A percentile compares a stretch with the other conserved stretches of the same genome.
Evolutionary conservation across 2,113 vertebrate species (phyloP).

Genomic region (Oncorhynchus masou): DNA sequence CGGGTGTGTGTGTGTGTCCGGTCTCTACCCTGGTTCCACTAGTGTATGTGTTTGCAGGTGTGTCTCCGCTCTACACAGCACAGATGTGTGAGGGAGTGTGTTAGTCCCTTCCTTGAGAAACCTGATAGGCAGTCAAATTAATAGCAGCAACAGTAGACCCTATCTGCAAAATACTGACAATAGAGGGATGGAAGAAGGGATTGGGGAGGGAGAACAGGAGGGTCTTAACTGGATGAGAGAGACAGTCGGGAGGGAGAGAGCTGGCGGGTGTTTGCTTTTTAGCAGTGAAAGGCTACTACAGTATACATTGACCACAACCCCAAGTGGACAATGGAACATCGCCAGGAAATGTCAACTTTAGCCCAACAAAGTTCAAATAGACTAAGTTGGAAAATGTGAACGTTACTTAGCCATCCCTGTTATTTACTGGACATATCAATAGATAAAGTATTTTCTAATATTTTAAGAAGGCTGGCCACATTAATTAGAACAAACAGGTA

Average conservation of each 20-base stretch:
- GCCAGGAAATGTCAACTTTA: too few species aligned
- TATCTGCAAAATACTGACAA: conserved; percentile 15
- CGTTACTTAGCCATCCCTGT: too few species aligned
- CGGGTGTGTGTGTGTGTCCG: too few species aligned
- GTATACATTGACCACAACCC: neutral
- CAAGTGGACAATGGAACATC: neutral
- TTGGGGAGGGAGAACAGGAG: conserved; percentile 40
- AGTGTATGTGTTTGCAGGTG: neutral
- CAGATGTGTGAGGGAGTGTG: conserved; percentile 4
- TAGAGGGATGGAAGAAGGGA: conserved; percentile 21
- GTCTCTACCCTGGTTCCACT: neutral
- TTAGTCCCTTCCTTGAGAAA: conserved; percentile 22
- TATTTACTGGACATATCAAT: too few species aligned
- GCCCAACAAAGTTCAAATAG: too few species aligned
- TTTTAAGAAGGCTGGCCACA: too few species aligned
- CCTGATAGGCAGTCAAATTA: too few species aligned
- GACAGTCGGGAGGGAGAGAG: conserved; percentile 2
- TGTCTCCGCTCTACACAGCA: neutral
- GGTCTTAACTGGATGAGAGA: conserved; percentile 25
- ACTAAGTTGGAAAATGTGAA: too few species aligned
- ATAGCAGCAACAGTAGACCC: too few species aligned
- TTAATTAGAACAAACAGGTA: too few species aligned
- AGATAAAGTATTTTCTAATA: too few species aligned
- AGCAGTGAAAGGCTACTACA: neutral
- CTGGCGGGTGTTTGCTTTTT: neutral